phyloP scores from a whole-genome alignment of 2,888 invertebrate species.

The Sesia apiformis region DNA sequence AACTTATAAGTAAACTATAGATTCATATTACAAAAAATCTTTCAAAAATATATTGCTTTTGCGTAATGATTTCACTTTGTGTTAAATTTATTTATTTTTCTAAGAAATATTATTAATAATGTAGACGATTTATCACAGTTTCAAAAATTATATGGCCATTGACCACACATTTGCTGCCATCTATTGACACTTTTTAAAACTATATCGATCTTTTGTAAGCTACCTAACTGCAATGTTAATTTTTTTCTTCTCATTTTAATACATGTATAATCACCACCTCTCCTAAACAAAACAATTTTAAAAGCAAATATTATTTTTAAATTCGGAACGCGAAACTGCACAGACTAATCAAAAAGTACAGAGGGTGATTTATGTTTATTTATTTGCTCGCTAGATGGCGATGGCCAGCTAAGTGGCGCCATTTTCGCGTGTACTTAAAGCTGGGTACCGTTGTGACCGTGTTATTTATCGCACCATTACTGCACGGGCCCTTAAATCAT shows the following conservation, averaged over 20 bases:
- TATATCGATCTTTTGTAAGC: not conserved
- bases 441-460: conserved; percentile 48
- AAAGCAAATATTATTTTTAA: not conserved
- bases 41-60: too few relatives aligned
- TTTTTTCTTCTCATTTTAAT: too few relatives aligned
- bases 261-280: too few relatives aligned
- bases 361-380: conserved; percentile 36
- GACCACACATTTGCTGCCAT: conserved; percentile 28
- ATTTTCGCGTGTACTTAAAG: conserved; percentile 52
- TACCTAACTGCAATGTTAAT: too few relatives aligned
- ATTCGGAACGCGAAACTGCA: conserved; percentile 13
- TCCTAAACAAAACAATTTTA: not conserved
- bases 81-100: too few relatives aligned
- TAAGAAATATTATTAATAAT: not conserved
- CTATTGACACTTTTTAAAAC: conserved; percentile 13
- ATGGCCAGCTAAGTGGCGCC: conserved; percentile 51
- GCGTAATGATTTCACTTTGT: too few relatives aligned
- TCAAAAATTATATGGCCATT: conserved; percentile 16
- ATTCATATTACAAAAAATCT: too few relatives aligned
- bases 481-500: conserved; percentile 69
- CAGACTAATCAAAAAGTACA: conserved; percentile 34
- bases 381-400: conserved; percentile 51
- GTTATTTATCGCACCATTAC: conserved; percentile 75
- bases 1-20: too few relatives aligned
- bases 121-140: not conserved